Conservation (phyloP, 35 echinoderm and acorn worm genomes). For the Apostichopus parvimensis region DNA sequence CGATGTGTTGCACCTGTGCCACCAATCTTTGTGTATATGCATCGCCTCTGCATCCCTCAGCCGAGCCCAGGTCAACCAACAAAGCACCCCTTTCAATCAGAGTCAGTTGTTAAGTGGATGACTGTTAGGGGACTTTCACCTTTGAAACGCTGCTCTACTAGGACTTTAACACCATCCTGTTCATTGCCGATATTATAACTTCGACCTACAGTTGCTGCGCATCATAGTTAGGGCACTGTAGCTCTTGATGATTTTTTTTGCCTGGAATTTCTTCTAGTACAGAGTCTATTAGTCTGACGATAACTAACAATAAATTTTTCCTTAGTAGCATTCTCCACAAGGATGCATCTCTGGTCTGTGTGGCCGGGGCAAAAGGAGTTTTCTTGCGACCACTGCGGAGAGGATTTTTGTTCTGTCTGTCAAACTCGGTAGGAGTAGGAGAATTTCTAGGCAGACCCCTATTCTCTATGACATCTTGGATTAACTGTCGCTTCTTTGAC, state of each 20-base stretch:
- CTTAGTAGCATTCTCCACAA: not conserved
- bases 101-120: slow-evolving; percentile 36
- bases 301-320: not conserved
- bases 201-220: not conserved
- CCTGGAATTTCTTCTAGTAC: no score
- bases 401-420: slow-evolving; percentile 15
- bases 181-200: slow-evolving; percentile 26
- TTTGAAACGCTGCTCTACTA: not conserved
- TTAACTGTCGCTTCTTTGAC: not conserved
- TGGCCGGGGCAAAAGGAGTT: not conserved
- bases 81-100: slow-evolving; percentile 24
- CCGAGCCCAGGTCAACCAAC: no score
- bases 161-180: slow-evolving; percentile 9
- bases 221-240: no score
- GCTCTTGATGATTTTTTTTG: no score
- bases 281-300: no score
- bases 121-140: not conserved
- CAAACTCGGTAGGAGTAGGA: not conserved
- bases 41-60: no score
- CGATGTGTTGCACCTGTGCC: no score
- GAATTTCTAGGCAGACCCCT: not conserved
- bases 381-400: not conserved
- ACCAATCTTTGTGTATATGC: no score
- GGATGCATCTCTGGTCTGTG: not conserved
- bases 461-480: not conserved